Conservation (phyloP, 1,140 invertebrate species). For the Drosophila bifasciata region DNA sequence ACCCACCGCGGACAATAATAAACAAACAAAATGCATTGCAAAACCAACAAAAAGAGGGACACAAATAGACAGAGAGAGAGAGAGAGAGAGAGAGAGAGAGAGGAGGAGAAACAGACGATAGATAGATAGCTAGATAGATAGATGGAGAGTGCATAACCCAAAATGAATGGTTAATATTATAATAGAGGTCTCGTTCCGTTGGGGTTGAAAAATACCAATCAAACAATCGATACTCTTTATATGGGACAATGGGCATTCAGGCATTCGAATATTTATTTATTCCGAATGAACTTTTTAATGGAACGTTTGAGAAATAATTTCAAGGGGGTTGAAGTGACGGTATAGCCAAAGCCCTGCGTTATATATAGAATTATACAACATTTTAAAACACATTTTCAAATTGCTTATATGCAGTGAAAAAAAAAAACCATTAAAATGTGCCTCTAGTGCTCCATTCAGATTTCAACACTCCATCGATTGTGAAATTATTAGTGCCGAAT, state of each 20-base stretch:
- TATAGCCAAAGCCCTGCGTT: too few species aligned
- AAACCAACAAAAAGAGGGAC: neutral
- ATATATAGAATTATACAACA: neutral
- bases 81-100: constrained; percentile 2
- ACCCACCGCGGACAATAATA: constrained; percentile 40
- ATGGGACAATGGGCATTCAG: too few species aligned
- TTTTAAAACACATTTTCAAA: constrained; percentile 10
- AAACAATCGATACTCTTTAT: too few species aligned
- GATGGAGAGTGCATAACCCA: neutral
- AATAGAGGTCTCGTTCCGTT: constrained; percentile 4
- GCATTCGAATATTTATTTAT: too few species aligned
- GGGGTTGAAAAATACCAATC: too few species aligned
- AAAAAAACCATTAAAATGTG: neutral
- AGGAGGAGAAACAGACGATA: neutral
- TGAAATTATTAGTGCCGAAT: neutral
- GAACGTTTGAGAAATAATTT: too few species aligned
- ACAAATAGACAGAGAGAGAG: neutral
- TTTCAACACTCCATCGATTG: constrained; percentile 3
- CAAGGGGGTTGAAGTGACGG: too few species aligned
- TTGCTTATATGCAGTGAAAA: neutral
- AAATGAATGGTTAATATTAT: constrained; percentile 30
- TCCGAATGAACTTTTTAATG: too few species aligned
- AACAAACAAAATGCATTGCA: constrained; percentile 39
- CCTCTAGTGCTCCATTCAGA: constrained; percentile 3
- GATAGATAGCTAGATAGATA: neutral